Conservation (phyloP, 2,797 vertebrate genomes). For the Sebastes aleutianus region DNA sequence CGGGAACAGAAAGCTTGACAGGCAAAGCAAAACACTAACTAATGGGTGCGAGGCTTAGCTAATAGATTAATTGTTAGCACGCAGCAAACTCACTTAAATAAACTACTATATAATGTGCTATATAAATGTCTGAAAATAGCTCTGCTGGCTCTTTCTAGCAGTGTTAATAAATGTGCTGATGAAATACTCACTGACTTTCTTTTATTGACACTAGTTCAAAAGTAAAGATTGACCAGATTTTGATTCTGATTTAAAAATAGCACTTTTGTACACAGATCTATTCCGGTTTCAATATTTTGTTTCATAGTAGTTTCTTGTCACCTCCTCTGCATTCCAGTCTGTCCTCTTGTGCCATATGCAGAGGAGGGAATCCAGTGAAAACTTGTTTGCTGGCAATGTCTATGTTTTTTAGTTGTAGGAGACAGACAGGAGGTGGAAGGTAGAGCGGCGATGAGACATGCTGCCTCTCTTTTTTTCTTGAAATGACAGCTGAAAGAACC, state of each 20-base stretch:
- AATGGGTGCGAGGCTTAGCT: no score
- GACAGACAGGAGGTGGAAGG: constrained; percentile 4
- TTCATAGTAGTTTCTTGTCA: constrained; percentile 1
- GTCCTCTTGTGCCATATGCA: constrained; percentile 20
- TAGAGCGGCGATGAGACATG: neutral
- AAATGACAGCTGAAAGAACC: constrained; percentile 49
- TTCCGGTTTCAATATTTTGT: constrained; percentile 5
- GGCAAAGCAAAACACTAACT: neutral
- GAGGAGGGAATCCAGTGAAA: neutral
- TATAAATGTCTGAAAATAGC: neutral
- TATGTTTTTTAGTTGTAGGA: constrained; percentile 7
- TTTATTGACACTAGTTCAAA: neutral
- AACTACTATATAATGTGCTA: neutral
- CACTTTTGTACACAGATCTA: neutral
- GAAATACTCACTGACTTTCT: no score
- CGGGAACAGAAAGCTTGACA: neutral
- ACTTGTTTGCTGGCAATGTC: constrained; percentile 4
- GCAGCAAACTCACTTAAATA: neutral
- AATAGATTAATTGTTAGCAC: neutral
- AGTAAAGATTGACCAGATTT: neutral
- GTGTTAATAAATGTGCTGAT: neutral
- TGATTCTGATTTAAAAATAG: neutral
- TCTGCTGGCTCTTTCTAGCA: neutral
- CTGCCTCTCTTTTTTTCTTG: neutral
- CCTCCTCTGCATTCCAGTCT: constrained; percentile 3